Evolutionary conservation across 2,797 vertebrate species (phyloP).

Genomic region (Valencia hispanica): DNA sequence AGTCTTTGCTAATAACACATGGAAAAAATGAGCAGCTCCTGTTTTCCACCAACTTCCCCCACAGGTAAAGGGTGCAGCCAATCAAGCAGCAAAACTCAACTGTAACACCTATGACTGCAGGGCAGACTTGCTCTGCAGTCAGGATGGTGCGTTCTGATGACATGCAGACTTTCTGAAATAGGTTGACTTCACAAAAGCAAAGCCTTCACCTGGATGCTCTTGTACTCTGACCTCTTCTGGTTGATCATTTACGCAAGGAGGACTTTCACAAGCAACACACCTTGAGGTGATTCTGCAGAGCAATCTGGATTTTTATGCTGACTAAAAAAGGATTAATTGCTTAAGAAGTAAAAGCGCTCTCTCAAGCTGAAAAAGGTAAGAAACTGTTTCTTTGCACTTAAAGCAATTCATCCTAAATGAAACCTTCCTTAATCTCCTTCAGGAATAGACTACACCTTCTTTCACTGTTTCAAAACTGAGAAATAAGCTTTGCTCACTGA

Average conservation of each 20-base stretch:
- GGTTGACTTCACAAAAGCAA: slow-evolving; percentile 17
- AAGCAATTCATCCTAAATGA: background rate
- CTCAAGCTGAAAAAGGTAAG: slow-evolving; percentile 45
- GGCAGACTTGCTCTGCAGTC: slow-evolving; percentile 13
- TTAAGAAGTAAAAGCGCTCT: background rate
- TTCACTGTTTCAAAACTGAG: slow-evolving; percentile 38
- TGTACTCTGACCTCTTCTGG: slow-evolving; percentile 68
- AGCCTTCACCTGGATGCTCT: slow-evolving; percentile 51
- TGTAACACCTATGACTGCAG: slow-evolving; percentile 42
- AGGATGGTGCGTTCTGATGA: slow-evolving; percentile 51
- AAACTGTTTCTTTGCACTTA: background rate
- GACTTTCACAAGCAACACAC: slow-evolving; percentile 57
- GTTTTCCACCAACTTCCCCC: slow-evolving; percentile 18
- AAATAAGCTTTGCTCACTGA: slow-evolving; percentile 26
- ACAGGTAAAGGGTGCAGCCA: slow-evolving; percentile 44
- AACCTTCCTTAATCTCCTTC: background rate
- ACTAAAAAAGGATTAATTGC: slow-evolving; percentile 14
- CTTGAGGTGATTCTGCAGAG: slow-evolving; percentile 45
- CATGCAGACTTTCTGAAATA: slow-evolving; percentile 37
- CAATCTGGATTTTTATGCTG: slow-evolving; percentile 31
- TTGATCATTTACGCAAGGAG: slow-evolving; percentile 42
- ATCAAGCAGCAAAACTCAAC: slow-evolving; percentile 27
- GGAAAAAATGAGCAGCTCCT: slow-evolving; percentile 17
- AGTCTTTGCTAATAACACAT: slow-evolving; percentile 16
- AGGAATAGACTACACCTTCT: slow-evolving; percentile 4